Percentiles rank a stretch among this genome's conserved stretches.
These are phyloP conservation scores for Tetrax tetrax DNA, from an alignment of 2,113 vertebrate species.

Conservation along the genomic window DNA sequence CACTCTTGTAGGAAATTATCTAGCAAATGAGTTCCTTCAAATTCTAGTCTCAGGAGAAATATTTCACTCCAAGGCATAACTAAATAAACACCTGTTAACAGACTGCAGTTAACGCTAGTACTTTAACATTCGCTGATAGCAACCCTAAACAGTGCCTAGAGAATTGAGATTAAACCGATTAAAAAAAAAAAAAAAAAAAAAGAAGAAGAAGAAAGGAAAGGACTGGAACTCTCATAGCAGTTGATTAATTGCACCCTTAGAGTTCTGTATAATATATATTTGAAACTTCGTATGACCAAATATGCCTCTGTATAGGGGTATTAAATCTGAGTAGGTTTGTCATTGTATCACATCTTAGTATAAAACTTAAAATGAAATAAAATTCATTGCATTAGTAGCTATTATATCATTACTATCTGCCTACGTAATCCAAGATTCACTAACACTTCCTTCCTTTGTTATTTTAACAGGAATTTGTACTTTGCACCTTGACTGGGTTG, in stretches of 20 bases:
- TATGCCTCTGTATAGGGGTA: not conserved
- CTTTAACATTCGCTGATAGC: not conserved
- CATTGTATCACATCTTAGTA: not conserved
- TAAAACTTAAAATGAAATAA: slow-evolving; percentile 24
- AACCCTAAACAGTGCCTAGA: not conserved
- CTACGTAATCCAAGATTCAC: not conserved
- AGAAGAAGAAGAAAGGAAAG: not conserved
- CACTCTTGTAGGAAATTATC: slow-evolving; percentile 15
- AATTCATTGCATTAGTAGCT: not conserved
- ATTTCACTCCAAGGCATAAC: slow-evolving; percentile 33
- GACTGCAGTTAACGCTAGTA: not conserved
- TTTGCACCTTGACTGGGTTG: not conserved
- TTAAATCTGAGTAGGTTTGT: slow-evolving; percentile 5
- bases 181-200: not conserved
- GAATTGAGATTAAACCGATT: not conserved
- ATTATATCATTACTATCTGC: not conserved
- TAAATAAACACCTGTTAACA: slow-evolving; percentile 39
- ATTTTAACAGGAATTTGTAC: not conserved
- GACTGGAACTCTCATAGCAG: not conserved
- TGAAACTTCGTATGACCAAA: slow-evolving; percentile 8
- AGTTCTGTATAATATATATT: not conserved
- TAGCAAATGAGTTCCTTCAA: slow-evolving; percentile 11
- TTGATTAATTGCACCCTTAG: not conserved
- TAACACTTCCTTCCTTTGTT: not conserved
- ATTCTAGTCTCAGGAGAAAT: slow-evolving; percentile 2